Percentiles rank a stretch among this genome's conserved stretches.
Conservation (phyloP, 2,797 vertebrate genomes). For the Masticophis lateralis region DNA sequence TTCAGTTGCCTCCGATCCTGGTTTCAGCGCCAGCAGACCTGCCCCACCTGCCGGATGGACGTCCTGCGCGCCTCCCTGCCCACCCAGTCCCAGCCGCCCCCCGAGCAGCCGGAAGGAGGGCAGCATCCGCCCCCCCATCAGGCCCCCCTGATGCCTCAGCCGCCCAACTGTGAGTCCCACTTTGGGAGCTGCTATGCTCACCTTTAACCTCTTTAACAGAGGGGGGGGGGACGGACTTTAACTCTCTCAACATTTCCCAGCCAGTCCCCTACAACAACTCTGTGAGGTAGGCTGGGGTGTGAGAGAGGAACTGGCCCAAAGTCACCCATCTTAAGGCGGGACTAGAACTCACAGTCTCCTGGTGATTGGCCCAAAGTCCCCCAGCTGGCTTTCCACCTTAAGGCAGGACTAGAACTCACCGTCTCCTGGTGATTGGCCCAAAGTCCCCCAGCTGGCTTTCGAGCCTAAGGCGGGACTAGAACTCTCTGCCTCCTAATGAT, state of each 20-base stretch:
- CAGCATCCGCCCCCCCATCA: constrained; percentile 75
- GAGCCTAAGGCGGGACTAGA: not conserved
- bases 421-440: too few relatives aligned
- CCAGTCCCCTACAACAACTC: not conserved
- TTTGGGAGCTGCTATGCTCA: not conserved
- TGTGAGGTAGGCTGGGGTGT: not conserved
- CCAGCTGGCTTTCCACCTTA: rapidly evolving
- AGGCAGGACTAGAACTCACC: too few relatives aligned
- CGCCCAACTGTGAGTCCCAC: constrained; percentile 79
- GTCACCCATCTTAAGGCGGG: too few relatives aligned
- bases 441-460: too few relatives aligned
- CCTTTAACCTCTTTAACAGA: not conserved
- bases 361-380: too few relatives aligned
- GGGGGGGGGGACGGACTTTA: too few relatives aligned
- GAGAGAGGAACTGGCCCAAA: not conserved
- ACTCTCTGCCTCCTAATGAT: not conserved
- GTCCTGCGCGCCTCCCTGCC: constrained; percentile 88
- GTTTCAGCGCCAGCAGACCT: constrained; percentile 98
- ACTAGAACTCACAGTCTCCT: too few relatives aligned
- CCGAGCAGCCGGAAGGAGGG: constrained; percentile 74
- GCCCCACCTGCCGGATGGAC: constrained; percentile 96
- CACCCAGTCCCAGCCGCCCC: constrained; percentile 75
- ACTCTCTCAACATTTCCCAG: not conserved
- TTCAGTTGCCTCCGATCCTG: constrained; percentile 92
- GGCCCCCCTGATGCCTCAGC: constrained; percentile 74